A percentile compares a stretch with the other conserved stretches of the same genome.
Evolutionary conservation across 1,140 invertebrate genomes (phyloP).

Genomic region (Drosophila sproati): DNA sequence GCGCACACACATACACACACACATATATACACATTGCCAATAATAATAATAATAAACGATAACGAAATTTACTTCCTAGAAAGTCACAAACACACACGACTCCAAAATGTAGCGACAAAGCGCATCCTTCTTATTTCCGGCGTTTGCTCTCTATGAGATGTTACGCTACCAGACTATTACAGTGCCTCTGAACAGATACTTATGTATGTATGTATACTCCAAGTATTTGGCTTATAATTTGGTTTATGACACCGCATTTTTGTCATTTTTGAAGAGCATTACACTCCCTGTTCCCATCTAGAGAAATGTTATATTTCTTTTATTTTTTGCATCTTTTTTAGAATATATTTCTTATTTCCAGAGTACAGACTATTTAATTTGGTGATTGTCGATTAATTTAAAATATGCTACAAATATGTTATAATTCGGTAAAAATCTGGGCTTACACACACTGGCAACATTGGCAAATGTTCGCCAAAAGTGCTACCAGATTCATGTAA

Average conservation of each 20-base stretch:
- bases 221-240: conserved; percentile 48
- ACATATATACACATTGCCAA: conserved; percentile 80
- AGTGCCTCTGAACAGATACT: conserved; percentile 38
- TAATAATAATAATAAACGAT: conserved; percentile 83
- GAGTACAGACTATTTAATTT: too few species aligned
- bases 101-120: conserved; percentile 48
- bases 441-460: too few species aligned
- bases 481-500: too few species aligned
- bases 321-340: too few species aligned
- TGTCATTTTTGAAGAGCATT: too few species aligned
- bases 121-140: conserved; percentile 70
- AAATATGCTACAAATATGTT: too few species aligned
- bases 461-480: too few species aligned
- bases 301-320: too few species aligned
- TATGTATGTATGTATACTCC: conserved; percentile 6
- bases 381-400: too few species aligned
- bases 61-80: conserved; percentile 80
- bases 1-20: conserved; percentile 33
- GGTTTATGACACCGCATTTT: conserved; percentile 21
- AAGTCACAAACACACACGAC: conserved; percentile 49
- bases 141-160: conserved; percentile 64
- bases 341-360: too few species aligned
- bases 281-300: too few species aligned
- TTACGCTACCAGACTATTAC: conserved; percentile 60
- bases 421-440: too few species aligned